These are phyloP conservation scores for Microplitis deprimator DNA, from an alignment of 2,888 invertebrate species.

Conservation along the genomic window DNA sequence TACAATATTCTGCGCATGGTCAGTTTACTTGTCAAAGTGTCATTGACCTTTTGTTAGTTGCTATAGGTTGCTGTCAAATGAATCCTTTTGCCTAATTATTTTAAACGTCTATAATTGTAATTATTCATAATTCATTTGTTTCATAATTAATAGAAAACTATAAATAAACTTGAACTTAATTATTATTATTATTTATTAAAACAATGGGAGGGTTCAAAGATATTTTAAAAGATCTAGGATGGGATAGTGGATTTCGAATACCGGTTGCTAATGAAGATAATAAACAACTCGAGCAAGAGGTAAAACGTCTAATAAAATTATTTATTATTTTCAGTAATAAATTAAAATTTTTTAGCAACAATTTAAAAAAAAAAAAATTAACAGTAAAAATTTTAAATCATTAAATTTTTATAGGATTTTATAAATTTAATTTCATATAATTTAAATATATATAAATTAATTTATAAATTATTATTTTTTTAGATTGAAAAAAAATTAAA, in stretches of 20 bases:
- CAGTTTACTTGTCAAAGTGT: not conserved
- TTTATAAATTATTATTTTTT: slow-evolving; percentile 8
- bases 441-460: too few relatives aligned
- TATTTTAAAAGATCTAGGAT: slow-evolving; percentile 80
- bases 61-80: not conserved
- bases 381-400: too few relatives aligned
- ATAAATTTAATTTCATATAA: too few relatives aligned
- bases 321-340: not conserved
- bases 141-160: not conserved
- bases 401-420: too few relatives aligned
- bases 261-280: slow-evolving; percentile 87
- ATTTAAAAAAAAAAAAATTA: too few relatives aligned
- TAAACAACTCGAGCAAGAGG: slow-evolving; percentile 73
- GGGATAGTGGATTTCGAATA: slow-evolving; percentile 83
- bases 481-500: slow-evolving; percentile 73
- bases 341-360: too few relatives aligned
- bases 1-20: not conserved
- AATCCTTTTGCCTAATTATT: not conserved
- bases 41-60: not conserved
- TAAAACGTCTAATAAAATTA: slow-evolving; percentile 55
- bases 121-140: not conserved
- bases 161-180: too few relatives aligned
- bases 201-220: slow-evolving; percentile 75
- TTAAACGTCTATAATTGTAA: not conserved
- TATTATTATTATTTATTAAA: not conserved